Conservation (phyloP, 2,888 invertebrate genomes). For the Imbricaverruca yamaguchii region DNA sequence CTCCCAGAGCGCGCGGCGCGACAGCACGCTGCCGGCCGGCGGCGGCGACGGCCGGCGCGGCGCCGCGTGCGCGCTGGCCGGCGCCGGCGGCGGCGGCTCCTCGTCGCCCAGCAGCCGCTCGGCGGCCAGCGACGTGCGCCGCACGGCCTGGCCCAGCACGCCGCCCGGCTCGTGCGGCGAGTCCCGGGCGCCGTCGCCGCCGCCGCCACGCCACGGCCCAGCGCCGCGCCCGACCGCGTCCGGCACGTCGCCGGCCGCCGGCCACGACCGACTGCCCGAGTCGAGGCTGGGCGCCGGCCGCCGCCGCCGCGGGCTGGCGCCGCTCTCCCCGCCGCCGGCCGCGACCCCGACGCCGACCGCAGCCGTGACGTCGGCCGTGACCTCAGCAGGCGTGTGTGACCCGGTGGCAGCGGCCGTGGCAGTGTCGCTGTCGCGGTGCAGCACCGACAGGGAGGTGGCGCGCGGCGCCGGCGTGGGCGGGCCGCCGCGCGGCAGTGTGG, state of each 20-base stretch:
- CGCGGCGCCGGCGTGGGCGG: neutral
- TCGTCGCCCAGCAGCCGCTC: neutral
- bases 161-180: neutral
- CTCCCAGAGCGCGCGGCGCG: conserved; percentile 38
- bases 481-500: neutral
- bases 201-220: conserved; percentile 18
- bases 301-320: neutral
- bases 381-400: neutral
- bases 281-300: neutral
- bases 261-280: neutral
- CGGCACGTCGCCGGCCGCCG: neutral
- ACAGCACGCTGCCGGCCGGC: conserved; percentile 71
- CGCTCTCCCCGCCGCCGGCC: neutral
- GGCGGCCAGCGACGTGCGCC: neutral
- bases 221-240: neutral
- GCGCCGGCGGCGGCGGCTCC: neutral
- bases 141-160: conserved; percentile 4
- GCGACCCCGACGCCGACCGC: neutral
- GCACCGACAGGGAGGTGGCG: neutral
- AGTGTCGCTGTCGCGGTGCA: neutral
- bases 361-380: neutral
- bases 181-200: no score
- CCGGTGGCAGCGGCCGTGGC: neutral
- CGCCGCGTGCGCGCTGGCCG: conserved; percentile 38
- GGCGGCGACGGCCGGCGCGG: conserved; percentile 55